These are phyloP conservation scores for Cantharis rufa DNA, from an alignment of 2,888 invertebrate genomes.

Conservation along the genomic window DNA sequence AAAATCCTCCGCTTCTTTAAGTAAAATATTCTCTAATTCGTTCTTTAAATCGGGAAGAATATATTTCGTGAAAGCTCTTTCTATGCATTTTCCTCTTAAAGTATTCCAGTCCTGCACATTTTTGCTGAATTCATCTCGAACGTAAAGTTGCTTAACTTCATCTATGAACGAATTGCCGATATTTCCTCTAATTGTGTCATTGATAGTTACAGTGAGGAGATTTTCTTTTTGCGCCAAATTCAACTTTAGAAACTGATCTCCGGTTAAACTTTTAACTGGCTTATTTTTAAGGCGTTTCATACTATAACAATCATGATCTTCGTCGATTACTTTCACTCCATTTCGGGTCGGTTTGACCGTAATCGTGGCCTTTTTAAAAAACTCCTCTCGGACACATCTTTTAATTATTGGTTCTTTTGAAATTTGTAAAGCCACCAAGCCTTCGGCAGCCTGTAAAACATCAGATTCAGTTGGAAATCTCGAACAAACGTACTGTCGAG, in stretches of 20 bases:
- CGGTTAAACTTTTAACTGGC: slow-evolving; percentile 84
- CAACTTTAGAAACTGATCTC: slow-evolving; percentile 88
- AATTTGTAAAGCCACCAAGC: slow-evolving; percentile 93
- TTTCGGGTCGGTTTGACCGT: slow-evolving; percentile 82
- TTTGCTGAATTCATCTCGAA: slow-evolving; percentile 91
- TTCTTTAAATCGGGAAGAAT: slow-evolving; percentile 87
- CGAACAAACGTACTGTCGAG: slow-evolving; percentile 72
- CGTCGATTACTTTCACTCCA: slow-evolving; percentile 94
- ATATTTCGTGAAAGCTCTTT: slow-evolving; percentile 83
- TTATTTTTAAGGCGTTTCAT: slow-evolving; percentile 92
- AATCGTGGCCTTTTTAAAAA: slow-evolving; percentile 86
- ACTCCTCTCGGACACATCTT: slow-evolving; percentile 81
- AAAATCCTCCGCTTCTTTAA: slow-evolving; percentile 86
- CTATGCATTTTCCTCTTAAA: slow-evolving; percentile 83
- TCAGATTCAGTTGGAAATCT: slow-evolving; percentile 76
- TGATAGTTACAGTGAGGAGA: slow-evolving; percentile 72
- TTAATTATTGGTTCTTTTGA: slow-evolving; percentile 89
- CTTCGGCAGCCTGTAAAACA: slow-evolving; percentile 86
- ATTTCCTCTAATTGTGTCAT: slow-evolving; percentile 78
- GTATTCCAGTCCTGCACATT: slow-evolving; percentile 96
- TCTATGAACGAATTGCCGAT: slow-evolving; percentile 79
- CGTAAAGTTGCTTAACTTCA: slow-evolving; percentile 85
- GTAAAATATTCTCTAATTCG: slow-evolving; percentile 78
- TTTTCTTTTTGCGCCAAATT: slow-evolving; percentile 81
- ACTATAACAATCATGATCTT: slow-evolving; percentile 84